Evolutionary conservation across 2,888 invertebrate species (phyloP).

Genomic region (Nymphalis urticae): DNA sequence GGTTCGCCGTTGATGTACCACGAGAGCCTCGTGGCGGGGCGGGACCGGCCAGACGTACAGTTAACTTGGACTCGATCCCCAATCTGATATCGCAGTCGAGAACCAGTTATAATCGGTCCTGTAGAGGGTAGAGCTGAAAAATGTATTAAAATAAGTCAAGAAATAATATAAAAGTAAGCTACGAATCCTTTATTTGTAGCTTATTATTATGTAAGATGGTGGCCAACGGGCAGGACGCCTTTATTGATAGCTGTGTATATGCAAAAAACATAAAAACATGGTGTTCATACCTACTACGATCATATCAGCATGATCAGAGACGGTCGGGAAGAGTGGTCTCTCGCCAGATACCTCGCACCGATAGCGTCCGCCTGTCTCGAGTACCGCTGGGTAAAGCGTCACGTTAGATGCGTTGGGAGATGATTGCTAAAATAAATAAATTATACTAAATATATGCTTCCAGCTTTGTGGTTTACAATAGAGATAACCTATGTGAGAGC

Average conservation of each 20-base stretch:
- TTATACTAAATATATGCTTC: background rate
- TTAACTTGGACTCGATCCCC: slow-evolving; percentile 91
- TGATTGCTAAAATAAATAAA: slow-evolving; percentile 71
- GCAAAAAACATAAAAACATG: background rate
- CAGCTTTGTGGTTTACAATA: background rate
- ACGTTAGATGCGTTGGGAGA: slow-evolving; percentile 85
- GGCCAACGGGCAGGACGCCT: no score
- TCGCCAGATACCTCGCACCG: slow-evolving; percentile 90
- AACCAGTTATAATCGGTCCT: slow-evolving; percentile 91
- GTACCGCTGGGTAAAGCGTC: slow-evolving; percentile 85
- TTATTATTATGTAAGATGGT: no score
- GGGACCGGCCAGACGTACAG: slow-evolving; percentile 91
- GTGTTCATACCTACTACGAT: slow-evolving; percentile 85
- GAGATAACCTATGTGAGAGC: no score
- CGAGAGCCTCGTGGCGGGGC: slow-evolving; percentile 90
- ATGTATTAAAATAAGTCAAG: slow-evolving; percentile 29
- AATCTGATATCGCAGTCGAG: slow-evolving; percentile 89
- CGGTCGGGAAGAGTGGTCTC: slow-evolving; percentile 88
- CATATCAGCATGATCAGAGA: slow-evolving; percentile 88
- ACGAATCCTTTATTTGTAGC: no score
- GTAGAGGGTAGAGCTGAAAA: slow-evolving; percentile 88
- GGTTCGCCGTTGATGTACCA: slow-evolving; percentile 95
- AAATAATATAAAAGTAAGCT: no score
- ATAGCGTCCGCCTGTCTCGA: slow-evolving; percentile 87
- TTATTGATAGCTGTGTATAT: no score